Base-by-base conservation (phyloP, 2,797 vertebrate genomes). In the Selene dorsalis region DNA sequence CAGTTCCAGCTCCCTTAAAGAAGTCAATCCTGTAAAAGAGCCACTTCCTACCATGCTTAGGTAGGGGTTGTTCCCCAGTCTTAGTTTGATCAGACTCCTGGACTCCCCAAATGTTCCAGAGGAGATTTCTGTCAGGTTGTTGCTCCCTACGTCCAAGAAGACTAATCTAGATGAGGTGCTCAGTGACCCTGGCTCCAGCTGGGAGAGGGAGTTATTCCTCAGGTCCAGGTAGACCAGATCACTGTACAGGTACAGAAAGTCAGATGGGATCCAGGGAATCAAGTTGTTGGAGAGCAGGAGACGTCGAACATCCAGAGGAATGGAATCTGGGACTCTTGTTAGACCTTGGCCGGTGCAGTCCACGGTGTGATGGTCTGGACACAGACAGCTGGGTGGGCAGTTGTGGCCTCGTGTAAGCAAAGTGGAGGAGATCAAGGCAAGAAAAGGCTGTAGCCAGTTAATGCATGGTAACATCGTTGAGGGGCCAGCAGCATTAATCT, bases 151-250 rank as follows among this genome's bases (percentile, higher is more conserved):
- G 88, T 98, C 97, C 65, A 98, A 89, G 83, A 96, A 97, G 58
- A 97, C 96, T 74, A 98, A 93, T 85, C 96, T 95, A 78, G 95
- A 95, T 6, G 95, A 96, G 61, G 95, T 95, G 89, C 94, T 95
- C 86, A 98, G 95, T 52, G 96, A 96, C 53, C 96, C 96, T 30
- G 95, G 96, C 80, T 96, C 95, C 87, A 98, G 93, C 53, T 92
- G 87, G 57, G 94, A 95, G 65, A 98, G 93, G 7, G 96, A 95
- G 89, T 97, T 98, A 87, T 98, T 98, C 86, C 96, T 93, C 81
- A 98, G 94, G 92, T 98, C 96, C 92, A 98, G 85, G 91, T 97
- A 97, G 41, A 97, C 94, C 75, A 98, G 94, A 80, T 98, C 97
- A 24, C 95, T 96, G 80, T 97, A 96, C 82, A 97, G 96, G 75